Conservation (phyloP, 1,140 invertebrate species). For the Penaeus vannamei region DNA sequence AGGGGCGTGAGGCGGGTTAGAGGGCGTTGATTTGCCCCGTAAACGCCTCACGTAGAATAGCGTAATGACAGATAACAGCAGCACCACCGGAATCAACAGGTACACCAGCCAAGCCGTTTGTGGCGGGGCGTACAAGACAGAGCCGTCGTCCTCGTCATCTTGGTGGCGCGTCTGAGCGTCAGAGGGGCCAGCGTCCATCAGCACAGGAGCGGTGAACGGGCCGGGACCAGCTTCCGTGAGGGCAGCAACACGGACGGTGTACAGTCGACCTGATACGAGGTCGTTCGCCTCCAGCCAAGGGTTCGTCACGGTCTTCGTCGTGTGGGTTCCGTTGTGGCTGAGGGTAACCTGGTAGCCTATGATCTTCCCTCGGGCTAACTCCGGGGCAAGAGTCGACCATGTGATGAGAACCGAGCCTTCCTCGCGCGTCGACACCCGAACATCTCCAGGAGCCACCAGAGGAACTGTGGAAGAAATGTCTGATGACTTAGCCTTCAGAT, state of each 20-base stretch:
- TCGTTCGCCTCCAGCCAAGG: constrained; percentile 64
- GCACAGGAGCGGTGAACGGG: constrained; percentile 57
- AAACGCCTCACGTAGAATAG: constrained; percentile 61
- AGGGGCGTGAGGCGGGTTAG: constrained; percentile 49
- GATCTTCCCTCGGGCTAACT: constrained; percentile 55
- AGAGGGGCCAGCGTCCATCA: constrained; percentile 45
- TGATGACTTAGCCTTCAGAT: no score
- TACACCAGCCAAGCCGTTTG: constrained; percentile 66
- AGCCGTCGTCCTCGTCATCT: constrained; percentile 16
- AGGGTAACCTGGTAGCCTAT: constrained; percentile 62
- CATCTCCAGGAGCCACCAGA: constrained; percentile 52
- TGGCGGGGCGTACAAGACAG: constrained; percentile 60
- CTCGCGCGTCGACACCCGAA: constrained; percentile 44
- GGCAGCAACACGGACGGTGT: constrained; percentile 65
- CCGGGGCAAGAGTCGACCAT: constrained; percentile 52
- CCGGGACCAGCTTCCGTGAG: constrained; percentile 64
- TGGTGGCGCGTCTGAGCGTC: constrained; percentile 5
- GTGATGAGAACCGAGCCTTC: constrained; percentile 57
- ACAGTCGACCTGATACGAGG: constrained; percentile 57
- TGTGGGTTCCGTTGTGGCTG: constrained; percentile 59
- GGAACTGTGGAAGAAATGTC: constrained; percentile 52
- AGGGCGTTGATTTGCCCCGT: constrained; percentile 46
- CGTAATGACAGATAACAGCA: constrained; percentile 58
- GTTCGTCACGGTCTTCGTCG: constrained; percentile 46
- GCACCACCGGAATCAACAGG: constrained; percentile 63